Base-by-base conservation (phyloP, 2,888 invertebrate genomes). In the Parochlus steinenii region DNA sequence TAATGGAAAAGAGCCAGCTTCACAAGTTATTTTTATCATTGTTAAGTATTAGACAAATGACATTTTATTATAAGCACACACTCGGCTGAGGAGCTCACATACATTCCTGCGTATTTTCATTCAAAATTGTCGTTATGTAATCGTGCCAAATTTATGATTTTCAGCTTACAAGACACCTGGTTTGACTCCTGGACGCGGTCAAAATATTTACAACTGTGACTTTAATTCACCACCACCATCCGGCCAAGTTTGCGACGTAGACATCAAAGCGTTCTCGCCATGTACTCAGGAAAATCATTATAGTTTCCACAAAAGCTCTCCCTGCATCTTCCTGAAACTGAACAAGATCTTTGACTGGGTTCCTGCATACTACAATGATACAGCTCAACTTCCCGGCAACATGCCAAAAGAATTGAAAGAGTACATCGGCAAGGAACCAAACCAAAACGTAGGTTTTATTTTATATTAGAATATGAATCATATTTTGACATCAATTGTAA, bases 261-360 rank as follows among this genome's bases (percentile, higher is more conserved):
- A 90, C 49, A 75, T 89, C 33, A 73, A 77, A 48, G 64, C 72
- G 15, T 82, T 85, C 70, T 65, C 67, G 1, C 76, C 77, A 0
- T 95, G 93, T 57, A 77, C 75, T 8, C 74, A 74, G 45, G 81
- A 81, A 43, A 80, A 87, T 50, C 49, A 74, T 47, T 98, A 80
- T 57, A 90, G 86, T 40, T 97, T 86, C 58, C 80, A 85, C 54
- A 77, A 78, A 52, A 90, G 89, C 26, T 75, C 80, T 14, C 97
- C 97, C 0, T 98, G 98, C 59, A 69, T 97, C 42, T 80, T 95
- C 53, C 66, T 98, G 38, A 97, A 97, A 56, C 64, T 98, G 25
- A 98, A 98, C 63, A 89, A 83, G 69, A 90, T 92, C 49, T 90
- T 74, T 48, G 85, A 76, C 14, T 93, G 92, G 92, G 64, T 67